Base-by-base conservation (phyloP, 1,140 invertebrate species). In the Diprion similis region DNA sequence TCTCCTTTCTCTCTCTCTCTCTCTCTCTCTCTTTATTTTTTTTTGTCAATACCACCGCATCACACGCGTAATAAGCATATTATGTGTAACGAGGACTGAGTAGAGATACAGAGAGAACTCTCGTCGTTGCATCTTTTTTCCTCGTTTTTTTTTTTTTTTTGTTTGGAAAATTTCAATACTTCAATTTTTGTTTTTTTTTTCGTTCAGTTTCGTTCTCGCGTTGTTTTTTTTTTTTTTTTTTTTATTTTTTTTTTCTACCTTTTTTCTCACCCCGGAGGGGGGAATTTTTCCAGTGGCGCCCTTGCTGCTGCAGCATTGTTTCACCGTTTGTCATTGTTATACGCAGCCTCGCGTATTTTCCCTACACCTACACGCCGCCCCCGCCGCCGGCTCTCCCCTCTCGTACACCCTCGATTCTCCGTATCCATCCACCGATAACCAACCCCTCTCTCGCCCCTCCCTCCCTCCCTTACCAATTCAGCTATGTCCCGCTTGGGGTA, bases 201-300 rank as follows among this genome's bases (percentile, higher is more conserved):
- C 24, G 24, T 59, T 13, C 8, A 2, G 51, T 59, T 59, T 59
- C 8, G 11, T 59, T 59, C 8, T 8, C 1, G 11, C n/a, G 3
- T 59, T 59, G 51, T 59, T 59, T 59, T 8, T 1, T 59, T 59
- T 59, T 8, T 37, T 37, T 6, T 6, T 37, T 59, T 59, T 59
- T 8, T 59, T 59, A 4, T 1, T 6, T 59, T 7, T 7, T n/a
- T 59, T 59, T 59, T 59, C 15, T 51, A 10, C 15, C 48, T 59
- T 59, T 11, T 59, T 59, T 59, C 24, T 6, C 24, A 0, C 24
- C 6, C 1, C 24, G 24, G 24, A 37, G 24, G 24, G 24, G 1
- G 86, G 84, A 88, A 87, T 88, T 88, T 87, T 88, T 87, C 86
- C 86, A 88, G 86, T 87, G 80, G 83, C 84, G 80, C 84, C 83